Base-by-base conservation (phyloP, 2,797 vertebrate species). In the Brotogeris chrysoptera region DNA sequence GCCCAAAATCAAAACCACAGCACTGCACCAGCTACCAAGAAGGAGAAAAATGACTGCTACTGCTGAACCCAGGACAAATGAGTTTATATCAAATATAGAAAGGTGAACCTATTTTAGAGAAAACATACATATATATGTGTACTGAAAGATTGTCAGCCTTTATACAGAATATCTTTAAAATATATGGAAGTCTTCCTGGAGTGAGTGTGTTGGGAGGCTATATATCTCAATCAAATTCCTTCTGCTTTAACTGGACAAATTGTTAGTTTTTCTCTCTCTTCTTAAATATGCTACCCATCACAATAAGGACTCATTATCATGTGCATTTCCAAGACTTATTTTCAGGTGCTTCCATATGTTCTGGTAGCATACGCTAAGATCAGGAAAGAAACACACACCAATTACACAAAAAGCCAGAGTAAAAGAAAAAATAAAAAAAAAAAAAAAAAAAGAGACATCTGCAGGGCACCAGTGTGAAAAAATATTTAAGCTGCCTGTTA, bases 401-500 rank as follows among this genome's bases (percentile, higher is more conserved):
- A 96, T 95, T 87, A 95, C 90, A 96, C 80, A 83, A n/a, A 44
- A 97, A 95, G 27, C 27, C 70, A 92, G 55, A 74, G 27, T 10
- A 4, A 57, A 96, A 96, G 21, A 23, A 38, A 74, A 78, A 71
- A 7, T 23, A 46, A 47, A 39, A 44, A 46, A 82, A 47, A 73
- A 84, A 68, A 1, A 50, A 59, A 76, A 55, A 4, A 80, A 84
- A 52, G 49, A 96, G 97, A 96, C 74, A 96, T 97, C 91, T 96
- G 88, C 80, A 94, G 93, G 90, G 59, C 72, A 96, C 87, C 83
- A 95, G 49, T 92, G 49, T 63, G 81, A 91, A 95, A 94, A 97
- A 97, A 81, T 90, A 28, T 95, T 97, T 96, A 89, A 97, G 60
- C 60, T 97, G 60, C 74, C 66, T 97, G 77, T 94, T 97, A 94